Evolutionary conservation across 2,797 vertebrate genomes (phyloP).

Genomic region (Petrocephalus sullivani): DNA sequence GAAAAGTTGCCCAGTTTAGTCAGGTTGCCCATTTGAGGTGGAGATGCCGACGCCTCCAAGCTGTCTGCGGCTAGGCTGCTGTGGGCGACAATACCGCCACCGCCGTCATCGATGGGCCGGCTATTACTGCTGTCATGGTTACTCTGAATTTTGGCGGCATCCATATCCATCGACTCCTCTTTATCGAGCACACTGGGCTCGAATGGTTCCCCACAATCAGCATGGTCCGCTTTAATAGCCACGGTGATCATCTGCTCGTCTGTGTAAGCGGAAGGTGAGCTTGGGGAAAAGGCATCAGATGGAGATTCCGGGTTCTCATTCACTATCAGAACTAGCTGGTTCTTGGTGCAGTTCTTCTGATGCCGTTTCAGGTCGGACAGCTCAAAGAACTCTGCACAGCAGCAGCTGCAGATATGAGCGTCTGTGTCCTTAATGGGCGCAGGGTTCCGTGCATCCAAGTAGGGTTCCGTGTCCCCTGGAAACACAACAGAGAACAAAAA

Average conservation of each 20-base stretch:
- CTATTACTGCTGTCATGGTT: constrained; percentile 42
- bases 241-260: constrained; percentile 63
- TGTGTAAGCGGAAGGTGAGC: constrained; percentile 61
- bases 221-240: constrained; percentile 60
- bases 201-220: constrained; percentile 60
- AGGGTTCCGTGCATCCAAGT: constrained; percentile 45
- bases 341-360: constrained; percentile 76
- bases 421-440: constrained; percentile 65
- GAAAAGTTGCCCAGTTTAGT: constrained; percentile 69
- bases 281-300: constrained; percentile 63
- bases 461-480: constrained; percentile 63
- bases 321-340: constrained; percentile 77
- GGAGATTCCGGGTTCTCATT: constrained; percentile 69
- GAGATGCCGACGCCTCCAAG: constrained; percentile 73
- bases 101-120: constrained; percentile 48
- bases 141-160: constrained; percentile 53
- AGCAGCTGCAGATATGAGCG: constrained; percentile 72
- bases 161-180: constrained; percentile 70
- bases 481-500: background rate
- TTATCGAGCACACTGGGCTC: constrained; percentile 61
- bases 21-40: constrained; percentile 74
- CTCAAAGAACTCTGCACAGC: constrained; percentile 77
- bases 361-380: constrained; percentile 75
- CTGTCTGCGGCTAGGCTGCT: constrained; percentile 64
- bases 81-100: constrained; percentile 49